These are phyloP conservation scores for Decapterus maruadsi DNA, from an alignment of 2,797 vertebrate species.

Conservation along the genomic window DNA sequence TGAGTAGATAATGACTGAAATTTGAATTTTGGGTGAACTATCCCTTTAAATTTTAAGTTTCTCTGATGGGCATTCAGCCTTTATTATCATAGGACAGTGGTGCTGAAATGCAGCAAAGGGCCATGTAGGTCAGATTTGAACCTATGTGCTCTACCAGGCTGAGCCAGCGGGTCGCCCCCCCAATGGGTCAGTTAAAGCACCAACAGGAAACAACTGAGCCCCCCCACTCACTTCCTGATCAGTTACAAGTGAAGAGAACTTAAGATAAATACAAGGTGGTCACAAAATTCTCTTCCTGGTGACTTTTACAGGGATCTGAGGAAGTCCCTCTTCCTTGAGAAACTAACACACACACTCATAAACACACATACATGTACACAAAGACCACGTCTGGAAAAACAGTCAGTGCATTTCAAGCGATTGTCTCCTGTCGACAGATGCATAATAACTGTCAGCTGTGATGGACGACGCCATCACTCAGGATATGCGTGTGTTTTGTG, in stretches of 20 bases:
- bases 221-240: constrained; percentile 29
- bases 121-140: too few relatives aligned
- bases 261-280: constrained; percentile 24
- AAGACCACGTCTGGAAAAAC: constrained; percentile 63
- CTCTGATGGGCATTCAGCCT: too few relatives aligned
- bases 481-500: constrained; percentile 8
- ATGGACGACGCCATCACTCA: constrained; percentile 60
- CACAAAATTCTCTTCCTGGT: constrained; percentile 47
- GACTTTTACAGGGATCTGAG: constrained; percentile 37
- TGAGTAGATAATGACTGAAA: too few relatives aligned
- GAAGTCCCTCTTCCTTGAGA: constrained; percentile 53
- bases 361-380: neutral
- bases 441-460: constrained; percentile 67
- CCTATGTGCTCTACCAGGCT: too few relatives aligned
- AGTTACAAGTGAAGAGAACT: constrained; percentile 25
- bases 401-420: constrained; percentile 39
- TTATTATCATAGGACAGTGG: too few relatives aligned
- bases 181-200: neutral
- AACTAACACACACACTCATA: neutral
- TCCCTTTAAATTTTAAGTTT: too few relatives aligned
- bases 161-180: too few relatives aligned
- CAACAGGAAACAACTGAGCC: constrained; percentile 30
- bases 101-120: too few relatives aligned
- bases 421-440: constrained; percentile 67
- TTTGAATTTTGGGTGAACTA: too few relatives aligned